These are phyloP conservation scores for Acanthaster planci DNA, from an alignment of 35 echinoderm and acorn worm genomes.

Conservation along the genomic window DNA sequence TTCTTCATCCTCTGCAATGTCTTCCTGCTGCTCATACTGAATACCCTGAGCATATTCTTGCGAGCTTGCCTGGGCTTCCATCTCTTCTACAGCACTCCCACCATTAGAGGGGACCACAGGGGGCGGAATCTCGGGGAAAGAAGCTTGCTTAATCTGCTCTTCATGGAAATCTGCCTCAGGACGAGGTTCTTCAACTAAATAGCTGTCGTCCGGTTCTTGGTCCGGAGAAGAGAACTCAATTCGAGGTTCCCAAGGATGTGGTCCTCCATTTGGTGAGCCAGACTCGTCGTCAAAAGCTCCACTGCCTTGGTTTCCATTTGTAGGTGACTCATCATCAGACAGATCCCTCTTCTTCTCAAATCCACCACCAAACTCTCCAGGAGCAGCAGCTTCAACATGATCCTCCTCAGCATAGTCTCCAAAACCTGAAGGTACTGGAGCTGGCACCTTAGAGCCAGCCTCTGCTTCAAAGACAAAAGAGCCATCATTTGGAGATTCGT, in stretches of 20 bases:
- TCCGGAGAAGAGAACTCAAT: constrained; percentile 61
- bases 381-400: constrained; percentile 12
- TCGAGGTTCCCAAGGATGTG: constrained; percentile 75
- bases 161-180: constrained; percentile 34
- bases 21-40: constrained; percentile 6
- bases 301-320: constrained; percentile 36
- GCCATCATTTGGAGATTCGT: constrained; percentile 29
- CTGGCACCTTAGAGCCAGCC: constrained; percentile 47
- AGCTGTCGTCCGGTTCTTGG: constrained; percentile 24
- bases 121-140: background rate
- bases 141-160: constrained; percentile 29
- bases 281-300: constrained; percentile 57
- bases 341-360: background rate
- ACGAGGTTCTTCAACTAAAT: constrained; percentile 17
- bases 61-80: background rate
- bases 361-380: background rate
- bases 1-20: constrained; percentile 26
- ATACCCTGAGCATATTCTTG: constrained; percentile 29
- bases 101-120: background rate
- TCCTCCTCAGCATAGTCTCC: constrained; percentile 32
- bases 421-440: constrained; percentile 6
- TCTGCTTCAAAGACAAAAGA: constrained; percentile 68
- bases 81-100: background rate
- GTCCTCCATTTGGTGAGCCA: constrained; percentile 63
- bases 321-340: constrained; percentile 22